Conservation (phyloP, 2,888 invertebrate genomes). For the Odontocolon sp. region DNA sequence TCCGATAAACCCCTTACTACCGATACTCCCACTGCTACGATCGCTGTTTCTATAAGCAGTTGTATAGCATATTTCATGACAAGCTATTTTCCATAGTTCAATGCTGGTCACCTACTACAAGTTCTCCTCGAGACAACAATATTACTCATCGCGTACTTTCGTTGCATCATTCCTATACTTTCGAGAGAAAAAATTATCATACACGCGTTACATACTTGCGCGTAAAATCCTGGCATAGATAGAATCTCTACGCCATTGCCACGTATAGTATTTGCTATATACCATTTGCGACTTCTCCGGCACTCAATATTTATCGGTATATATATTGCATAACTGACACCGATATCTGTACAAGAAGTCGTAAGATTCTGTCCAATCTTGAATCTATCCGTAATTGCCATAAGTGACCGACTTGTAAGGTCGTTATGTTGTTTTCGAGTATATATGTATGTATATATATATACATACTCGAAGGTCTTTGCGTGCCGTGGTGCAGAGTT, state of each 20-base stretch:
- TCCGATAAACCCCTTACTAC: neutral
- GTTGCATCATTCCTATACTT: constrained; percentile 32
- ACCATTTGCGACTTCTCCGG: constrained; percentile 13
- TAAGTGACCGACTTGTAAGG: neutral
- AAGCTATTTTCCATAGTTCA: constrained; percentile 23
- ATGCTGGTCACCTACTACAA: constrained; percentile 23
- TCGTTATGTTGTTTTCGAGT: constrained; percentile 31
- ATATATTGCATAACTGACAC: constrained; percentile 52
- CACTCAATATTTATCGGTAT: constrained; percentile 26
- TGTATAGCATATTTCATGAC: constrained; percentile 8
- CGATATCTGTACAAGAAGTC: constrained; percentile 30
- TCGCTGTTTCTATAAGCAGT: neutral
- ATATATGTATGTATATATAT: neutral
- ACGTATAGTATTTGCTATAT: constrained; percentile 9
- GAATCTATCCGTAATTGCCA: constrained; percentile 43
- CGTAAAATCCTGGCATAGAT: no score
- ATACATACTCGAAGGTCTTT: constrained; percentile 27
- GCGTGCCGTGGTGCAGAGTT: neutral
- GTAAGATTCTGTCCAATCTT: constrained; percentile 22
- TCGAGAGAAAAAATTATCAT: constrained; percentile 34
- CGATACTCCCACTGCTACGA: no score
- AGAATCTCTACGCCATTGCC: constrained; percentile 1
- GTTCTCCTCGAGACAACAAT: constrained; percentile 19
- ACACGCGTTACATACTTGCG: neutral
- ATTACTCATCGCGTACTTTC: constrained; percentile 46